Evolutionary conservation across 2,113 vertebrate genomes (phyloP).

Genomic region (Cinclus cinclus): DNA sequence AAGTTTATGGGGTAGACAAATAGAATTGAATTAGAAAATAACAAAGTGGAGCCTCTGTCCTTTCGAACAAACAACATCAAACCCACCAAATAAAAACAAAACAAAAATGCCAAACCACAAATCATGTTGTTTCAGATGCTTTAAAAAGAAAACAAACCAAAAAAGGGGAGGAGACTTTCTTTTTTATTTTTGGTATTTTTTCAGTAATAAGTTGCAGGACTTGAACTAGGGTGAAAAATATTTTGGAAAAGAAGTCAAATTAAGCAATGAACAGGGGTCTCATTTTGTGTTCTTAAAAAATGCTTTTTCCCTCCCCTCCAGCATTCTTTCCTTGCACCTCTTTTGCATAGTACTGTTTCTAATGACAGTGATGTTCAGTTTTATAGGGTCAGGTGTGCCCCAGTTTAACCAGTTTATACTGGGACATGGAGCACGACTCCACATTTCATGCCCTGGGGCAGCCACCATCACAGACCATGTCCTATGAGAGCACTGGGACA

Average conservation of each 20-base stretch:
- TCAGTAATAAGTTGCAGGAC: background rate
- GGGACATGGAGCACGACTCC: background rate
- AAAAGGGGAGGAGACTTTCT: background rate
- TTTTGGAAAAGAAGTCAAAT: background rate
- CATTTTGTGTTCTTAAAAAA: background rate
- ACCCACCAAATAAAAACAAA: background rate
- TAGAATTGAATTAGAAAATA: background rate
- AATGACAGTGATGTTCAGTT: background rate
- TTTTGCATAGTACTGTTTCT: background rate
- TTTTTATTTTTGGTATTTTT: background rate
- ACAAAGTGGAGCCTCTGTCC: background rate
- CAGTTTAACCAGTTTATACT: background rate
- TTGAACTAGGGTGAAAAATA: background rate
- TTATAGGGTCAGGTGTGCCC: background rate
- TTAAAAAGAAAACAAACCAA: background rate
- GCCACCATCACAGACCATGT: background rate
- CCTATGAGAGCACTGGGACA: rapidly evolving
- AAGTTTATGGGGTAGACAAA: background rate
- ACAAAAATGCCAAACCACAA: background rate
- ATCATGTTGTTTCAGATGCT: background rate
- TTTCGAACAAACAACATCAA: background rate
- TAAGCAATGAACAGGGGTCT: background rate
- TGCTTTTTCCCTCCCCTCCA: background rate
- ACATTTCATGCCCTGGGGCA: background rate
- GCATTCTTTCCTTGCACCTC: background rate